A percentile compares a stretch with the other conserved stretches of the same genome.
phyloP scores from a whole-genome alignment of 2,797 vertebrate species.

The Zalophus californianus region DNA sequence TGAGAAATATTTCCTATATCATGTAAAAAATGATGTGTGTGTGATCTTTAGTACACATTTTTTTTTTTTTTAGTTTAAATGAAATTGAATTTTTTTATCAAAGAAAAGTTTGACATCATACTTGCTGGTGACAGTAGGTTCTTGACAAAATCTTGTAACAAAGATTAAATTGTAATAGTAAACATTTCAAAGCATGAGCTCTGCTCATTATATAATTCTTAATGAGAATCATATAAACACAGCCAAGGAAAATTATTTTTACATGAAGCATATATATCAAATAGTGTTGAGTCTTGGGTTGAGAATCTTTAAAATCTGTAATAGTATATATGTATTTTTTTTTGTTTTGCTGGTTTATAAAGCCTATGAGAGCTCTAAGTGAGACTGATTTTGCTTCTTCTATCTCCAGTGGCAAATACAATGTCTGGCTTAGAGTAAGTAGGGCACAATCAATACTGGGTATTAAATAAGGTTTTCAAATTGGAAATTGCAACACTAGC shows the following conservation, averaged over 20 bases:
- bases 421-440: background rate
- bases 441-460: background rate
- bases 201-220: background rate
- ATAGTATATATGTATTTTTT: background rate
- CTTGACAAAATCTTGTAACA: constrained; percentile 27
- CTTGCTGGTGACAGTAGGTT: background rate
- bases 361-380: background rate
- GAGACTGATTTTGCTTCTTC: background rate
- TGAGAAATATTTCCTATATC: background rate
- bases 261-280: constrained; percentile 10
- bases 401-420: background rate
- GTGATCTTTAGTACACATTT: background rate
- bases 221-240: background rate
- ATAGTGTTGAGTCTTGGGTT: background rate
- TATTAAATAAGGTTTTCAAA: background rate
- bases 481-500: background rate
- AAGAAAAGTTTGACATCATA: background rate
- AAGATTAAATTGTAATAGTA: background rate
- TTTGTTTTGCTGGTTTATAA: background rate
- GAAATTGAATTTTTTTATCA: background rate
- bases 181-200: background rate
- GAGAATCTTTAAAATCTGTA: background rate
- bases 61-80: background rate
- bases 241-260: constrained; percentile 42
- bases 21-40: background rate